These are phyloP conservation scores for Sebastiscus albofasciatus DNA, from an alignment of 2,797 vertebrate species.

Conservation along the genomic window DNA sequence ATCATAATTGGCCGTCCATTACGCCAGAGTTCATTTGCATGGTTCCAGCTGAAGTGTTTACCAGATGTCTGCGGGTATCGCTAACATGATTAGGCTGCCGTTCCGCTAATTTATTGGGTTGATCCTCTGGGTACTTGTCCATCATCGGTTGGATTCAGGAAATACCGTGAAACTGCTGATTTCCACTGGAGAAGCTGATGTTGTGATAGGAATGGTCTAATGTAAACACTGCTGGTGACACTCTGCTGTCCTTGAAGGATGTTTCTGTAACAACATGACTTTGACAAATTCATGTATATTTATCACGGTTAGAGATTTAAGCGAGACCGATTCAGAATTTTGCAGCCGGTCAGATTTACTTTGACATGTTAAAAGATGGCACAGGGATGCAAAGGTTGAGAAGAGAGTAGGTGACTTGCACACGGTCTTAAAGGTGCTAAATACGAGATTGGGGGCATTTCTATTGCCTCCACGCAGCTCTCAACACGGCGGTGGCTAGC, in stretches of 20 bases:
- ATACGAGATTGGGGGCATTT: too few relatives aligned
- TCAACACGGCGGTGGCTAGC: too few relatives aligned
- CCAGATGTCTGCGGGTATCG: conserved; percentile 71
- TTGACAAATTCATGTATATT: conserved; percentile 11
- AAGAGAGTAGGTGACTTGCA: neutral
- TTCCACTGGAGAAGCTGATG: conserved; percentile 6
- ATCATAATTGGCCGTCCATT: conserved; percentile 72
- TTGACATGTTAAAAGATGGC: neutral
- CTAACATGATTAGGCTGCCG: conserved; percentile 69
- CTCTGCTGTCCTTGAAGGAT: neutral
- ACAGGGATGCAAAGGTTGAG: neutral
- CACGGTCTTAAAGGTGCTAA: neutral
- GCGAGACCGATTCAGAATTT: neutral
- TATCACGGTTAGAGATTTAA: neutral
- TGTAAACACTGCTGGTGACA: neutral
- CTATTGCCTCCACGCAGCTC: too few relatives aligned
- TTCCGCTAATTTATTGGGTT: conserved; percentile 61
- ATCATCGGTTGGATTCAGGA: conserved; percentile 36
- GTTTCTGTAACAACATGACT: neutral
- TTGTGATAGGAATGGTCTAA: neutral
- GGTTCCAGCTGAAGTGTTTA: conserved; percentile 76
- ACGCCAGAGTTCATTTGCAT: conserved; percentile 71
- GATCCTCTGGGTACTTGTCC: conserved; percentile 56
- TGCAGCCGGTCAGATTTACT: neutral
- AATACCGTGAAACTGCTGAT: neutral